Conservation (phyloP, 23 tunicate species). For the Trididemnum clinides region DNA sequence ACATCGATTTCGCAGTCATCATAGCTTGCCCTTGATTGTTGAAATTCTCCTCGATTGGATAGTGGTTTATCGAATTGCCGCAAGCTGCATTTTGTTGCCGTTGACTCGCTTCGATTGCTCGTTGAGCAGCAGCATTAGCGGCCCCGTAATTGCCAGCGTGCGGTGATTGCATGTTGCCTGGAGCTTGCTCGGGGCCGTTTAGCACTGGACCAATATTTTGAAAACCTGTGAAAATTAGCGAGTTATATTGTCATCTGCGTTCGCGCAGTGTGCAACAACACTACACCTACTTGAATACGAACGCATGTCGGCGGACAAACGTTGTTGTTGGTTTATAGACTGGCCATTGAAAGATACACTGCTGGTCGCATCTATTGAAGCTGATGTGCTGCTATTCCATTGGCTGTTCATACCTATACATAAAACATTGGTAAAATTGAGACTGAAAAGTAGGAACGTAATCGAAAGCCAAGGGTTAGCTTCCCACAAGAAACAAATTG, state of each 20-base stretch:
- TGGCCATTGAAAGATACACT: conserved; percentile 52
- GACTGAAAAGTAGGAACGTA: no score
- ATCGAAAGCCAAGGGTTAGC: no score
- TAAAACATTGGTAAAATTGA: background rate
- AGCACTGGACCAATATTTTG: background rate
- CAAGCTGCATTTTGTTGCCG: conserved; percentile 23
- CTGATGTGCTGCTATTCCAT: conserved; percentile 45
- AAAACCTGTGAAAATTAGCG: background rate
- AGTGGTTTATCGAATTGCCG: background rate
- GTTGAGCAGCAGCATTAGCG: conserved; percentile 53
- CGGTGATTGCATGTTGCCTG: background rate
- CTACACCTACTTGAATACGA: conserved; percentile 38
- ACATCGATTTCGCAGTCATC: conserved; percentile 52
- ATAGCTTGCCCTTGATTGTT: background rate
- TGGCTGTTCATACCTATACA: background rate
- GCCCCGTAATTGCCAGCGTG: conserved; percentile 22
- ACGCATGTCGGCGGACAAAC: conserved; percentile 64
- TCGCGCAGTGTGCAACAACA: no score
- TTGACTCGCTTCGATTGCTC: conserved; percentile 41
- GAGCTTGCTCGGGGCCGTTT: background rate
- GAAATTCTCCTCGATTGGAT: conserved; percentile 11
- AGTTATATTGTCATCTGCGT: no score
- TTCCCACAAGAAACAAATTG: no score
- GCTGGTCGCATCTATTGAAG: conserved; percentile 37
- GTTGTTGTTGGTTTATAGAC: conserved; percentile 40